Evolutionary conservation across 1,140 invertebrate species (phyloP).

Genomic region (Drosophila arizonae): DNA sequence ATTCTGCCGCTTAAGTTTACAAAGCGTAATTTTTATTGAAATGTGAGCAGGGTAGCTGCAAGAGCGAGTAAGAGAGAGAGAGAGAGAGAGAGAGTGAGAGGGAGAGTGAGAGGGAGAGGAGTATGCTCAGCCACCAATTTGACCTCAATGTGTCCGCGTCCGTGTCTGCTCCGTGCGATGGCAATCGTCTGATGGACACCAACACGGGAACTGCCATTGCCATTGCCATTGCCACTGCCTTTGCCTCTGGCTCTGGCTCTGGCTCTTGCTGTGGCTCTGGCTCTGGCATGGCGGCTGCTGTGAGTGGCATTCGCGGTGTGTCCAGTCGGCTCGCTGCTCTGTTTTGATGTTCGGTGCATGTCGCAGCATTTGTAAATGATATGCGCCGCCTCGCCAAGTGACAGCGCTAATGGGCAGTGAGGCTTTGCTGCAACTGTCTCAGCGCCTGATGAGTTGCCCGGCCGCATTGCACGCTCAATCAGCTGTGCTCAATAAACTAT

Average conservation of each 20-base stretch:
- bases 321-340: slow-evolving; percentile 18
- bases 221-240: not conserved
- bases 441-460: slow-evolving; percentile 15
- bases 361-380: slow-evolving; percentile 61
- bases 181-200: slow-evolving; percentile 51
- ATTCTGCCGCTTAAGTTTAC: slow-evolving; percentile 68
- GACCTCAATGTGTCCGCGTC: slow-evolving; percentile 43
- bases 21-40: slow-evolving; percentile 61
- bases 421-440: slow-evolving; percentile 12
- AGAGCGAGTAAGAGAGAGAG: not conserved
- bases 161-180: slow-evolving; percentile 16
- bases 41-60: slow-evolving; percentile 25
- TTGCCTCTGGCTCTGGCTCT: not conserved
- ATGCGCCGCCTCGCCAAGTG: slow-evolving; percentile 53
- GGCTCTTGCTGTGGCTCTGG: slow-evolving; percentile 1
- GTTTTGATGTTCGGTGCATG: slow-evolving; percentile 43
- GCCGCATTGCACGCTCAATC: slow-evolving; percentile 58
- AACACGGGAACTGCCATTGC: not conserved
- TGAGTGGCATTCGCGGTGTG: slow-evolving; percentile 13
- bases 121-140: slow-evolving; percentile 2
- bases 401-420: slow-evolving; percentile 54
- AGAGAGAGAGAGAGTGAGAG: too few species aligned
- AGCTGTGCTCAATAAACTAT: slow-evolving; percentile 71
- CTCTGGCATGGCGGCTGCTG: slow-evolving; percentile 1
- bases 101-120: not conserved